phyloP scores from a whole-genome alignment of 2,888 invertebrate species.

The Acanthosepion lycidas region DNA sequence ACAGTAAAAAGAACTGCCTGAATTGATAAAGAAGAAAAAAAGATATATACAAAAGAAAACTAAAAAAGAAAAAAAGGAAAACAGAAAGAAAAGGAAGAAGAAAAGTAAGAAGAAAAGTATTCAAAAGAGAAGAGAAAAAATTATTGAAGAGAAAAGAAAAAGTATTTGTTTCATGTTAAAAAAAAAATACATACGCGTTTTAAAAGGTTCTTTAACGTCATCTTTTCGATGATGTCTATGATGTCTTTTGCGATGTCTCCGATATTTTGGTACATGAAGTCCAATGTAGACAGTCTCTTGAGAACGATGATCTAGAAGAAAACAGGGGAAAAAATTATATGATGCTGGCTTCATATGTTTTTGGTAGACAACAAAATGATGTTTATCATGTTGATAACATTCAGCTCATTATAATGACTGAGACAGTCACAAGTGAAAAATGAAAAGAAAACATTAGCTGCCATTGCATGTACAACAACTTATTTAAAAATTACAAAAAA shows the following conservation, averaged over 20 bases:
- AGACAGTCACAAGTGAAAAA: no score
- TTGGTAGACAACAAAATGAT: no score
- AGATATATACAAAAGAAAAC: not conserved
- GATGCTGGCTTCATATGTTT: no score
- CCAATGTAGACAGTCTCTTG: conserved; percentile 68
- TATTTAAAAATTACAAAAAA: no score
- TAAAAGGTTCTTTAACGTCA: conserved; percentile 41
- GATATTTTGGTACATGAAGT: conserved; percentile 63
- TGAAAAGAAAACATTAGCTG: no score
- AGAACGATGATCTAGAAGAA: conserved; percentile 64
- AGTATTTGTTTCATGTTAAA: not conserved
- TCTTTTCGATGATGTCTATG: conserved; percentile 54
- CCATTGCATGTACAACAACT: no score
- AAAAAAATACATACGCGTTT: conserved; percentile 44
- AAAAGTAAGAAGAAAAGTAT: not conserved
- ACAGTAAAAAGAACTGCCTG: not conserved
- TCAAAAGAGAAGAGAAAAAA: not conserved
- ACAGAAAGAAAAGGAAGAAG: not conserved
- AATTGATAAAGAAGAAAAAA: not conserved
- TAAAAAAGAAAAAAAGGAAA: not conserved
- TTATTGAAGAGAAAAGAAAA: not conserved
- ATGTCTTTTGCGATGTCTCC: conserved; percentile 55
- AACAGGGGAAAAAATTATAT: not conserved
- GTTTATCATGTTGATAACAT: no score
- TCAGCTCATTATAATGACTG: no score